Evolutionary conservation across 2,113 vertebrate genomes (phyloP).

Genomic region (Urocynchramus pylzowi): DNA sequence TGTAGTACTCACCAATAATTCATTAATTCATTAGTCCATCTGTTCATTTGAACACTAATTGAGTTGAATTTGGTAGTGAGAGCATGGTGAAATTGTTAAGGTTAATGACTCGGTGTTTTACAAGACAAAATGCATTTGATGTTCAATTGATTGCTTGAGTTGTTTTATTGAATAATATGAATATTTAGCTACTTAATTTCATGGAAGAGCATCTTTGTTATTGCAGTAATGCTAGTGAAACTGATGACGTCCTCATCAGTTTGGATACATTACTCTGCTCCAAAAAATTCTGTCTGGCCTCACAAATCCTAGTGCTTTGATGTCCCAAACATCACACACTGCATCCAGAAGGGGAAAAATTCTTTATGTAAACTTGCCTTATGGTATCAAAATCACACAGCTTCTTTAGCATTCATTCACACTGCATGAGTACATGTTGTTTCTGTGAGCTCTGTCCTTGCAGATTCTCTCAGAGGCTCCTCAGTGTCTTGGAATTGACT

Average conservation of each 20-base stretch:
- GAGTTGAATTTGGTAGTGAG: constrained; percentile 33
- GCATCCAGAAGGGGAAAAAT: not conserved
- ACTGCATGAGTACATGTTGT: not conserved
- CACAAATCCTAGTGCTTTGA: not conserved
- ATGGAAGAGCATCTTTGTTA: constrained; percentile 35
- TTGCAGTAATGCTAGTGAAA: not conserved
- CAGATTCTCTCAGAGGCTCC: not conserved
- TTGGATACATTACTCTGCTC: not conserved
- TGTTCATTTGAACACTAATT: constrained; percentile 50
- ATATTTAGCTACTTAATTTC: constrained; percentile 41
- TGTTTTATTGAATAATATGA: constrained; percentile 64
- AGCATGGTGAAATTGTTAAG: constrained; percentile 67
- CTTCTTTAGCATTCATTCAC: not conserved
- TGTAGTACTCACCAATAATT: not conserved
- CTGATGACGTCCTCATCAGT: not conserved
- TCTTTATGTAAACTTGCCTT: not conserved
- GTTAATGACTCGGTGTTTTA: constrained; percentile 72
- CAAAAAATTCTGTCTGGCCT: not conserved
- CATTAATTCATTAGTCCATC: constrained; percentile 48
- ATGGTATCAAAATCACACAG: not conserved
- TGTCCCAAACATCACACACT: not conserved
- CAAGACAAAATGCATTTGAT: constrained; percentile 62
- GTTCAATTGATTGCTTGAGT: constrained; percentile 67
- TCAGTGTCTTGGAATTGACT: not conserved
- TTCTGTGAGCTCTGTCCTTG: not conserved